phyloP scores from a whole-genome alignment of 2,888 invertebrate genomes.

The Physocephala rufipes region DNA sequence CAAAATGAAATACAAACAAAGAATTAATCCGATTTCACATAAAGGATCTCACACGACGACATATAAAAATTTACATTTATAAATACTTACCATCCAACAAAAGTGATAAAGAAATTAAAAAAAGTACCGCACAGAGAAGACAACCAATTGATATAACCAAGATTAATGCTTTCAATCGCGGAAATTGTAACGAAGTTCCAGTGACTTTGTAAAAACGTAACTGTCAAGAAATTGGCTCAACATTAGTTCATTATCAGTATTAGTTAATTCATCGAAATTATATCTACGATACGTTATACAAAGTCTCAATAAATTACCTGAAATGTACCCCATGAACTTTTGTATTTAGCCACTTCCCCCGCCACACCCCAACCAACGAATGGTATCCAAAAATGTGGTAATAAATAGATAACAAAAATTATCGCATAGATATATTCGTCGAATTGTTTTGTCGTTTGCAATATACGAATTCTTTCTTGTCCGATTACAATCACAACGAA shows the following conservation, averaged over 20 bases:
- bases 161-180: slow-evolving; percentile 41
- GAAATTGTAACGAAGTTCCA: slow-evolving; percentile 43
- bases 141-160: slow-evolving; percentile 42
- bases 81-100: slow-evolving; percentile 42
- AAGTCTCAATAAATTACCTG: slow-evolving; percentile 66
- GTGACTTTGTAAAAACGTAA: slow-evolving; percentile 43
- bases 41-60: neutral
- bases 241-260: neutral
- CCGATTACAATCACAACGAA: slow-evolving; percentile 71
- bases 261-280: neutral
- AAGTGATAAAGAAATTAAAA: slow-evolving; percentile 41
- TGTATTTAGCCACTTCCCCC: slow-evolving; percentile 74
- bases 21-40: neutral
- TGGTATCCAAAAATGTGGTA: slow-evolving; percentile 75
- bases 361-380: slow-evolving; percentile 78
- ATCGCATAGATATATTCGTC: slow-evolving; percentile 78
- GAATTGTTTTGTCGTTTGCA: slow-evolving; percentile 71
- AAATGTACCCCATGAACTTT: slow-evolving; percentile 75
- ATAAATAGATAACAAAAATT: slow-evolving; percentile 73
- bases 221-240: slow-evolving; percentile 35
- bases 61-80: neutral
- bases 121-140: slow-evolving; percentile 43
- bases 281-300: neutral
- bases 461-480: slow-evolving; percentile 71
- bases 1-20: neutral